phyloP scores from a whole-genome alignment of 2,113 vertebrate genomes.

The Sapayoa aenigma region DNA sequence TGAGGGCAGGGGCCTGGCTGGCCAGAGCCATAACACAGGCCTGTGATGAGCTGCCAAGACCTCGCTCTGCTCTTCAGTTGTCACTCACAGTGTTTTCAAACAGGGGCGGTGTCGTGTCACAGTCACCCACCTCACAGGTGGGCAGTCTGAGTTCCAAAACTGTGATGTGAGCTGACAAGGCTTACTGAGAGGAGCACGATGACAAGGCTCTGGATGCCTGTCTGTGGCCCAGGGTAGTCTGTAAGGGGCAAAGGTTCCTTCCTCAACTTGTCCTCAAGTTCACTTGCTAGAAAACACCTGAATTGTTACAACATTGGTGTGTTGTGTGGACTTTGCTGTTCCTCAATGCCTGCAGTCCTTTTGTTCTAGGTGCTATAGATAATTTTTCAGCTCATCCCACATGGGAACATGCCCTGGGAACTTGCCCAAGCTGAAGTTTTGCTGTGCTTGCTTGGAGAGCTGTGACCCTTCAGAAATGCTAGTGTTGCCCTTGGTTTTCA shows the following conservation, averaged over 20 bases:
- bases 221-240: neutral
- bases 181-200: neutral
- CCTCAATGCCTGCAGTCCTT: neutral
- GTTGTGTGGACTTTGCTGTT: neutral
- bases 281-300: neutral
- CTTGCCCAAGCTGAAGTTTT: neutral
- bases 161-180: neutral
- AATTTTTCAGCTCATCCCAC: neutral
- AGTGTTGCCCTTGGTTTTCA: neutral
- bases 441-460: neutral
- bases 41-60: neutral
- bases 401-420: neutral
- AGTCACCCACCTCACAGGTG: neutral
- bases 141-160: neutral
- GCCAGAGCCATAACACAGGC: neutral
- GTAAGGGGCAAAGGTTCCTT: neutral
- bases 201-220: neutral
- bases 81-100: neutral
- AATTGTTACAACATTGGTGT: rapidly evolving
- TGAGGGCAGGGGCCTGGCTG: neutral
- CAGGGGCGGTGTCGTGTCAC: neutral
- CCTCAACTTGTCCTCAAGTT: neutral
- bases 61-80: neutral
- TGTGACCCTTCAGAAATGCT: neutral
- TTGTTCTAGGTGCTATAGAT: neutral